phyloP scores from a whole-genome alignment of 1,140 invertebrate species.

The Heliconius melpomene region DNA sequence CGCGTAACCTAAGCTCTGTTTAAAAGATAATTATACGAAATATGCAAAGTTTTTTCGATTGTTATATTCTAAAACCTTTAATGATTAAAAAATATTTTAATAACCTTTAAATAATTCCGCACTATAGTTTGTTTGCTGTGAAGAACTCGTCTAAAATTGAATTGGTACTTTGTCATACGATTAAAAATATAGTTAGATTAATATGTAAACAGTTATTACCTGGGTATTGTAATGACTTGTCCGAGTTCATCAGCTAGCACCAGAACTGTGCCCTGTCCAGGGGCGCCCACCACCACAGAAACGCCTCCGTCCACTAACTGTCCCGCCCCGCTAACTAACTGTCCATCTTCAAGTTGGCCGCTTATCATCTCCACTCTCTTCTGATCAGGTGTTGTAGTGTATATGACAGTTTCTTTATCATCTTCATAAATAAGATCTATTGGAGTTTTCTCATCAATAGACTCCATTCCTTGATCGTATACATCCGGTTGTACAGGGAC shows the following conservation, averaged over 20 bases:
- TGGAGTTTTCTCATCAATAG: conserved; percentile 85
- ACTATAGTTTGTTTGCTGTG: no score
- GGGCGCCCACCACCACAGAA: conserved; percentile 75
- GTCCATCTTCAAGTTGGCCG: conserved; percentile 73
- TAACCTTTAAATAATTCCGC: no score
- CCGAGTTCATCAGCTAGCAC: conserved; percentile 79
- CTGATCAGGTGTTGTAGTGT: conserved; percentile 85
- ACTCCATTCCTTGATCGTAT: conserved; percentile 83
- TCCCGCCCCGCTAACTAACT: conserved; percentile 66
- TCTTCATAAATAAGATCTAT: conserved; percentile 91
- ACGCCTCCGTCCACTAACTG: conserved; percentile 74
- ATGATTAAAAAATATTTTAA: no score
- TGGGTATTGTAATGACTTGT: conserved; percentile 79
- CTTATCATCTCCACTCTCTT: conserved; percentile 81
- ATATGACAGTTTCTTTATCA: conserved; percentile 90
- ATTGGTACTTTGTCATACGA: no score
- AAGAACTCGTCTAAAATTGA: no score
- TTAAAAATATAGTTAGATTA: conserved; percentile 23
- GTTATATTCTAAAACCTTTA: no score
- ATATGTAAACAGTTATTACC: conserved; percentile 56
- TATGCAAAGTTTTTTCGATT: no score
- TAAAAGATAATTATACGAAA: no score
- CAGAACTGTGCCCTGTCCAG: conserved; percentile 75
- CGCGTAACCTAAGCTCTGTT: neutral
- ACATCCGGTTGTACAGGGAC: conserved; percentile 79